Conservation (phyloP, 2,113 vertebrate genomes). For the Xiphias gladius region DNA sequence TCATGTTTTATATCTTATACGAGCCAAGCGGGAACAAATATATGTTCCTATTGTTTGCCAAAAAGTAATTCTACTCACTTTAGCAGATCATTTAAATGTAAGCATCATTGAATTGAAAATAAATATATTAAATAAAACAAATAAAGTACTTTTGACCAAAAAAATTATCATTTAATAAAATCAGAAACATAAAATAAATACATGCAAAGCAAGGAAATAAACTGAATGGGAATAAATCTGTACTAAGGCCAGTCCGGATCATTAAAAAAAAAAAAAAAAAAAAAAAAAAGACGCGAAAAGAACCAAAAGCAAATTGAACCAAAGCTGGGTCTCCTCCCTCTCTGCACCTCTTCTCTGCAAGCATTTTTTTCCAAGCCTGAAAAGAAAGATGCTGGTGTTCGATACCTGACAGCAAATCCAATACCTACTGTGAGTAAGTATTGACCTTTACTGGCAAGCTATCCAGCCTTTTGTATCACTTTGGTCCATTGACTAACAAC, state of each 20-base stretch:
- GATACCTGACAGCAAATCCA: constrained; percentile 41
- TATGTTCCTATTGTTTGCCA: too few relatives aligned
- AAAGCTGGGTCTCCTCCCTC: neutral
- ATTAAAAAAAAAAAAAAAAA: neutral
- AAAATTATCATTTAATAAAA: too few relatives aligned
- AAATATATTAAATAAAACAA: neutral
- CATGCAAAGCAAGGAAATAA: too few relatives aligned
- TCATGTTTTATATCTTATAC: neutral
- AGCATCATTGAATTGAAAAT: too few relatives aligned
- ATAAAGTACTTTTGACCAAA: neutral
- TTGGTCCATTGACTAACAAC: neutral
- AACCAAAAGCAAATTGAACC: constrained; percentile 13
- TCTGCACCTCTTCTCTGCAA: constrained; percentile 3
- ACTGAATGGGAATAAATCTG: neutral
- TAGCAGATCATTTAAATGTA: too few relatives aligned
- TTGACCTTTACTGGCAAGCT: constrained; percentile 40
- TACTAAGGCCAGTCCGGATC: neutral
- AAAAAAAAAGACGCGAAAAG: neutral
- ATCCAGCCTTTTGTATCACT: constrained; percentile 29
- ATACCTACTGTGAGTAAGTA: constrained; percentile 46
- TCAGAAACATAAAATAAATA: too few relatives aligned
- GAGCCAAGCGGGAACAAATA: too few relatives aligned
- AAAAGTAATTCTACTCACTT: too few relatives aligned
- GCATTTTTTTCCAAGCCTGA: constrained; percentile 2
- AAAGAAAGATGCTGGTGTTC: constrained; percentile 31